Conservation (phyloP, 2,888 invertebrate species). For the Pemphredon lugubris region DNA sequence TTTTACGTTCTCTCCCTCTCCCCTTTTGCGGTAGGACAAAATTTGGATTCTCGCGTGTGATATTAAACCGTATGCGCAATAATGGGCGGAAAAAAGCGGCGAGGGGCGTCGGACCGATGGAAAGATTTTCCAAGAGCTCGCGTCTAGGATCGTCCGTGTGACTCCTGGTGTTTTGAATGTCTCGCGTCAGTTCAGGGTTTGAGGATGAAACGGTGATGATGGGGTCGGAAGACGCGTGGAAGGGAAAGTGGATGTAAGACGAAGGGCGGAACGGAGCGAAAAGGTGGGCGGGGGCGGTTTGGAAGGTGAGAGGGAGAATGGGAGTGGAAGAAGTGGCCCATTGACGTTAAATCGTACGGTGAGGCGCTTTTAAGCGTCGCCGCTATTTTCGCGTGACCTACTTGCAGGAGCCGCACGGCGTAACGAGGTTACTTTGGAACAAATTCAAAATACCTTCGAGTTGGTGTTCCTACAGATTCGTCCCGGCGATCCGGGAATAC, state of each 20-base stretch:
- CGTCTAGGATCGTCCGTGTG: too few species aligned
- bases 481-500: constrained; percentile 40
- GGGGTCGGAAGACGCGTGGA: background rate
- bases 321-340: constrained; percentile 54
- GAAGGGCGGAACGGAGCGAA: background rate
- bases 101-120: constrained; percentile 20
- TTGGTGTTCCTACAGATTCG: constrained; percentile 33
- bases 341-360: constrained; percentile 72
- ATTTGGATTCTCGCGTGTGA: too few species aligned
- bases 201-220: constrained; percentile 2
- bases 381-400: constrained; percentile 74
- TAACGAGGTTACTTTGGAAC: constrained; percentile 75
- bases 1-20: background rate
- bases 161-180: constrained; percentile 49
- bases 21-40: background rate
- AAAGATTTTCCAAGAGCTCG: constrained; percentile 36
- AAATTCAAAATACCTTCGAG: constrained; percentile 69
- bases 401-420: constrained; percentile 63
- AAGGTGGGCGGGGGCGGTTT: background rate
- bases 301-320: background rate
- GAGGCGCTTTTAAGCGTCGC: constrained; percentile 64
- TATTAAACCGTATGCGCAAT: background rate
- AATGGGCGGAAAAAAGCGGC: background rate
- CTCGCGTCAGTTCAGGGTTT: constrained; percentile 21
- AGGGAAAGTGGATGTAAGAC: background rate